Percentiles rank a stretch among this genome's conserved stretches.
These are phyloP conservation scores for Prunella fulvescens DNA, from an alignment of 2,113 vertebrate genomes.

Conservation along the genomic window DNA sequence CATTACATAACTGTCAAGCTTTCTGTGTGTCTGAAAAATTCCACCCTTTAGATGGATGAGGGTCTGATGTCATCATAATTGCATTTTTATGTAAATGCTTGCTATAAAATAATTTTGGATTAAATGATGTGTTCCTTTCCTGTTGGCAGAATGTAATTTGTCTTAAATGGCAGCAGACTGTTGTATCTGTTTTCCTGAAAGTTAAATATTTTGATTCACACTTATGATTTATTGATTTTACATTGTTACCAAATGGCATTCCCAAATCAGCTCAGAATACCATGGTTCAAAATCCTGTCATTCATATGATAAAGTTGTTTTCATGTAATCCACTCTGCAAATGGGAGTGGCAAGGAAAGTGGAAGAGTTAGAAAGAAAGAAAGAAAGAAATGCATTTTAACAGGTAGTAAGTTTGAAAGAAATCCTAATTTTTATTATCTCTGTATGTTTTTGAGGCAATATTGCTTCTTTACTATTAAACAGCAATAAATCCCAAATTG, in stretches of 20 bases:
- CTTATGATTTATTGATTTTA: background rate
- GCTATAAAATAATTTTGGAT: constrained; percentile 36
- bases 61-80: background rate
- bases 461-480: background rate
- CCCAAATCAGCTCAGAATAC: background rate
- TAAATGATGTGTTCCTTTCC: constrained; percentile 27
- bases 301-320: background rate
- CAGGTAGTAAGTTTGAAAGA: background rate
- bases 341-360: background rate
- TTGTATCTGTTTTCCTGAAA: constrained; percentile 13
- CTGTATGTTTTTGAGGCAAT: background rate
- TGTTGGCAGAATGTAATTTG: background rate
- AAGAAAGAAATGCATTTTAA: background rate
- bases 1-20: background rate
- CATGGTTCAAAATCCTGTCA: background rate
- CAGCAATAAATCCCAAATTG: background rate
- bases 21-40: background rate
- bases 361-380: background rate
- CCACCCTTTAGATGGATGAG: background rate
- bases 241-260: constrained; percentile 33
- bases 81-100: constrained; percentile 26
- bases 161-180: background rate
- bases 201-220: constrained; percentile 38
- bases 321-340: background rate
- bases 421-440: background rate